Evolutionary conservation across 2,113 vertebrate genomes (phyloP), one percentile per base, ranked within the genome.

Genomic region (Limanda limanda): DNA sequence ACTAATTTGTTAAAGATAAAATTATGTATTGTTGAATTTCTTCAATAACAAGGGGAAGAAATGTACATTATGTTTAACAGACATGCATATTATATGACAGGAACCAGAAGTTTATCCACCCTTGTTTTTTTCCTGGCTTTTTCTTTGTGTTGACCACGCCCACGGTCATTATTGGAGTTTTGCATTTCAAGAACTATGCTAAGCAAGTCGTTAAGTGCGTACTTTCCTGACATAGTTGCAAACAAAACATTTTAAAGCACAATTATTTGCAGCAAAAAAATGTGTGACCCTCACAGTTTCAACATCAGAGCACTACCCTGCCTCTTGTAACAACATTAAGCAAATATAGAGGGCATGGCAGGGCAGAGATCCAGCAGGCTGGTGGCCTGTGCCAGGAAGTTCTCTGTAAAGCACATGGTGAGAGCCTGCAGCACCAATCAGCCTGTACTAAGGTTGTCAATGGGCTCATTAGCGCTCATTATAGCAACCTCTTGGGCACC

Each of bases 391-490:
- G 90, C 91, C 91, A 92, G 87, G 88, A 93, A 89, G 86, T 90
- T 82, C 89, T 92, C 84, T 83, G 90, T 88, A 89, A 92, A 91
- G 91, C 89, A 88, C 92, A 90, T 84, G 90, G 91, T 86, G 81
- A 90, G 88, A 89, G 88, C 89, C 79, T 81, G 83, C 90, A 88
- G 90, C 87, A 92, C 94, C 92, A 94, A 94, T 94, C 94, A 94
- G 91, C 84, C 82, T 77, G 80, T 84, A 86, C 91, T 89, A 89
- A 92, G 87, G 86, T 88, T 94, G 92, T 92, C 92, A 94, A 94
- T 94, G 88, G 92, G 88, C 91, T 94, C 92, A 94, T 94, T 94
- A 94, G 91, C 52, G 55, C 91, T 94, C 92, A 94, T 94, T 94
- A 91, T 90, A 82, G 79, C 73, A 84, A 92, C 91, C 91, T 91